Evolutionary conservation across 2,797 vertebrate genomes (phyloP), one percentile per base, ranked within the genome.

Genomic region (Chaenodraco wilsoni): DNA sequence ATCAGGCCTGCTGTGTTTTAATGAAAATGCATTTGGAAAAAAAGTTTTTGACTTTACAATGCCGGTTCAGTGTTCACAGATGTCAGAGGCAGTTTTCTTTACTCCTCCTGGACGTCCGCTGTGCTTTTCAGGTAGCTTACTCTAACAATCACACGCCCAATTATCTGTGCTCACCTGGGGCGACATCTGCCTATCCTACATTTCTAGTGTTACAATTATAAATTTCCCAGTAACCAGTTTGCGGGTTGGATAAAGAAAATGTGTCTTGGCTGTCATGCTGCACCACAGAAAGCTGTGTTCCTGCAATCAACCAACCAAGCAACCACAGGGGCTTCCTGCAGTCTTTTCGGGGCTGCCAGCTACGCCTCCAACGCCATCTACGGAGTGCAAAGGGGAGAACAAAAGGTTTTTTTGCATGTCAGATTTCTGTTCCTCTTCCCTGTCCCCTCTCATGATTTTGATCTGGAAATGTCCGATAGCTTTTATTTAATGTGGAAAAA

Each of bases 401-500:
- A 81, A 80, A 76, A 55, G 43, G 2, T 76, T 76, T 54, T 85
- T 88, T 82, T 91, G 91, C 93, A 93, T 93, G 92, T 91, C 66
- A 76, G 72, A 85, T 80, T 85, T 87, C 69, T 89, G 76, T 87
- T 85, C 84, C 75, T 87, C 81, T 54, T 74, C 72, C 76, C 76
- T 41, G 49, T 76, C 70, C 82, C 84, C 79, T 79, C 76, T 77
- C 57, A 90, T 84, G 75, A 90, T 89, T 92, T 92, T 75, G 83
- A 90, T 90, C 84, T 87, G 88, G 88, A 92, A 91, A 92, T 93
- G 89, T 93, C 90, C 80, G 67, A 90, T 84, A 92, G 88, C 81
- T 90, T 93, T 93, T 93, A 94, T 94, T 93, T 93, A 92, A 94
- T 92, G 88, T 90, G 88, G 85, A 90, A 90, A 93, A 88, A 92